A percentile compares a stretch with the other conserved stretches of the same genome.
Conservation (phyloP, 2,113 vertebrate genomes). For the Poeciliopsis retropinna region DNA sequence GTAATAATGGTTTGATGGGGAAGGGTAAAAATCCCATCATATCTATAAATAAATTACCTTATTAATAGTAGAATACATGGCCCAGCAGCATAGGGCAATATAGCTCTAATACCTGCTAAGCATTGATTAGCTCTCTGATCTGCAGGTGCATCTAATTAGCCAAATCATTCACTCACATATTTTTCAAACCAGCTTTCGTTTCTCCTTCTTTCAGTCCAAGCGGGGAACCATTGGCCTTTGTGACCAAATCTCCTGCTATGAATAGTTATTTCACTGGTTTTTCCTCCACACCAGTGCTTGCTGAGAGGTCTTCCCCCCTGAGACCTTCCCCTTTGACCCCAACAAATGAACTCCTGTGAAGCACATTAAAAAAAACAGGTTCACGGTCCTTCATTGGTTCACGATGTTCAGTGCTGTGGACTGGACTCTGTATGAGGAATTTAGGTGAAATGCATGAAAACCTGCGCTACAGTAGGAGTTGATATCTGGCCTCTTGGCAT, state of each 20-base stretch:
- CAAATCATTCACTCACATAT: constrained; percentile 65
- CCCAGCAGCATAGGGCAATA: neutral
- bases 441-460: constrained; percentile 27
- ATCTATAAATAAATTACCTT: neutral
- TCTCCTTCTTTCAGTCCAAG: constrained; percentile 57
- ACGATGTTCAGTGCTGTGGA: constrained; percentile 49
- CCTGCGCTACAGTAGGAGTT: constrained; percentile 13
- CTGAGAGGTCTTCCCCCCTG: constrained; percentile 63
- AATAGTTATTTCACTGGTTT: constrained; percentile 61
- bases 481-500: constrained; percentile 13
- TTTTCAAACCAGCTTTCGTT: constrained; percentile 58
- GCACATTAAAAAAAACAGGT: constrained; percentile 63
- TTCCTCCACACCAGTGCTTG: constrained; percentile 55
- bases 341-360: constrained; percentile 76
- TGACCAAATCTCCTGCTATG: constrained; percentile 59
- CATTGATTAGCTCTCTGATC: constrained; percentile 30
- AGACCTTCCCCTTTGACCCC: constrained; percentile 79
- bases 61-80: neutral
- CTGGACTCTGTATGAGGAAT: constrained; percentile 47
- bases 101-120: neutral
- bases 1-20: too few relatives aligned
- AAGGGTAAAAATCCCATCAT: neutral
- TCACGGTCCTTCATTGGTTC: constrained; percentile 67
- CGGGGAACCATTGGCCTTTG: constrained; percentile 66
- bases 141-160: constrained; percentile 75